Conservation (phyloP, 2,888 invertebrate genomes). For the Machimus atricapillus region DNA sequence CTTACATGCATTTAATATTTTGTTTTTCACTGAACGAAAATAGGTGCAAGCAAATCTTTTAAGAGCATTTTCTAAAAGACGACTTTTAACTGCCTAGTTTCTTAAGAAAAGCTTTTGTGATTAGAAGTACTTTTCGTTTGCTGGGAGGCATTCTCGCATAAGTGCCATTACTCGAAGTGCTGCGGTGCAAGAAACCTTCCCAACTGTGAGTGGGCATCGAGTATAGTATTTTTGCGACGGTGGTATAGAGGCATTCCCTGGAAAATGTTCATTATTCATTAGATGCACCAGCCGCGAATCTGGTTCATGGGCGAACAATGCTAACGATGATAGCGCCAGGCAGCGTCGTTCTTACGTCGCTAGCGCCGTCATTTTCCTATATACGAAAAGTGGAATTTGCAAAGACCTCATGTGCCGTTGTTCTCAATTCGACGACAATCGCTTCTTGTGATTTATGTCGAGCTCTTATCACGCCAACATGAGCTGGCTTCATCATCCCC, state of each 20-base stretch:
- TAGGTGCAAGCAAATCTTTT: background rate
- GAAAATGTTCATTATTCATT: background rate
- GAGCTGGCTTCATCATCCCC: background rate
- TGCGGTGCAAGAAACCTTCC: background rate
- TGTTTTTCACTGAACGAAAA: background rate
- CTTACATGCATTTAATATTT: background rate
- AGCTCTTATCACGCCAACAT: background rate
- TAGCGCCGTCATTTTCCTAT: background rate
- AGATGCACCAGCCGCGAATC: background rate
- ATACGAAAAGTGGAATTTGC: background rate
- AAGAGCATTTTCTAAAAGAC: background rate
- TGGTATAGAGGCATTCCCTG: background rate
- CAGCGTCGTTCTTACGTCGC: background rate
- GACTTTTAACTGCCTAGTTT: background rate
- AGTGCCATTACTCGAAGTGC: background rate
- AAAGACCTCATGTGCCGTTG: background rate
- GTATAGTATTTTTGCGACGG: background rate
- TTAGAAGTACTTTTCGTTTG: background rate
- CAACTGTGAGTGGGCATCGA: background rate
- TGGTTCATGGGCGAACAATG: conserved; percentile 12
- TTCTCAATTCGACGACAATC: conserved; percentile 7
- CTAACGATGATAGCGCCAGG: background rate
- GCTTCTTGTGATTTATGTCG: background rate
- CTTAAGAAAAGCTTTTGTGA: background rate
- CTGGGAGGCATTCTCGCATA: background rate